These are phyloP conservation scores for Cheilinus undulatus DNA, from an alignment of 2,113 vertebrate genomes.

Conservation along the genomic window DNA sequence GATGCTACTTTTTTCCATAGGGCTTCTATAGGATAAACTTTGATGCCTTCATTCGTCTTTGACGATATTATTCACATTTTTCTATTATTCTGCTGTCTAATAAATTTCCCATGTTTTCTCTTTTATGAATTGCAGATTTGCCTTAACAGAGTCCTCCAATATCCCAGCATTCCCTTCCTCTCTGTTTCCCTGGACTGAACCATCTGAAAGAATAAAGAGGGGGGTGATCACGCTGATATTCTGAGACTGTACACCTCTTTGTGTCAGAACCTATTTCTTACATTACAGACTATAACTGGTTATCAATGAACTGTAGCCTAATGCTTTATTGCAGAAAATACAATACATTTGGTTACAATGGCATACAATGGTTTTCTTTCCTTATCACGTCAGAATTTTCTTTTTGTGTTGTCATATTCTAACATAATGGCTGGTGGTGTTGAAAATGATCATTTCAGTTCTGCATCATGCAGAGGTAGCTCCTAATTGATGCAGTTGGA, in stretches of 20 bases:
- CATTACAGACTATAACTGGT: neutral
- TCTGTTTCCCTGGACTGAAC: slow-evolving; percentile 54
- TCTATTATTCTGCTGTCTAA: neutral
- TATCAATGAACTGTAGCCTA: neutral
- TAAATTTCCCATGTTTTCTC: slow-evolving; percentile 4
- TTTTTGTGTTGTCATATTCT: no score
- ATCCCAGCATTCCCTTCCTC: slow-evolving; percentile 55
- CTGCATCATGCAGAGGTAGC: no score
- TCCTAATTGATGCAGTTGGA: no score
- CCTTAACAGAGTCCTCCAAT: slow-evolving; percentile 37
- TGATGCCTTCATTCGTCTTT: no score
- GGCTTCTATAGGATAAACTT: no score
- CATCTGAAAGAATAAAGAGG: slow-evolving; percentile 46
- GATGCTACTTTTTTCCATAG: no score
- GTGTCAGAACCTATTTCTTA: slow-evolving; percentile 10
- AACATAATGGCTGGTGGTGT: no score
- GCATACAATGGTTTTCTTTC: slow-evolving; percentile 2
- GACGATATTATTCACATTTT: no score
- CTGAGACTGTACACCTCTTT: slow-evolving; percentile 23
- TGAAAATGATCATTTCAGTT: no score
- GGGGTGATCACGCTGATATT: slow-evolving; percentile 16
- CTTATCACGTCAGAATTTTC: no score
- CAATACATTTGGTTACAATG: slow-evolving; percentile 22
- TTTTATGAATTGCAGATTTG: slow-evolving; percentile 42
- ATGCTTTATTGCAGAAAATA: slow-evolving; percentile 7